Evolutionary conservation across 2,888 invertebrate genomes (phyloP).

Genomic region (Epirrhoe alternata): DNA sequence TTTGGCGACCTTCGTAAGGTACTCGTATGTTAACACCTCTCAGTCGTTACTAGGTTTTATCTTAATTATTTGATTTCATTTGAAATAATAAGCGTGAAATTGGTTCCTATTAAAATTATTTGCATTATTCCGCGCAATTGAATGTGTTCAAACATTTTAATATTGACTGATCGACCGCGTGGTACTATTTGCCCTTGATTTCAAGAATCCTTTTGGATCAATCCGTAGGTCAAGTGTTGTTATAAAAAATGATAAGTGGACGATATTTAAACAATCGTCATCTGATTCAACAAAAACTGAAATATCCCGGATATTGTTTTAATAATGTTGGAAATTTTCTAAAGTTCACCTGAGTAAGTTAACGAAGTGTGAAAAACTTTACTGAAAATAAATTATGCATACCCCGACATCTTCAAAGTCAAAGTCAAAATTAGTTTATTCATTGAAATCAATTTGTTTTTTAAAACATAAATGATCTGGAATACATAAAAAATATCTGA

Average conservation of each 20-base stretch:
- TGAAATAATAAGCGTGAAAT: slow-evolving; percentile 36
- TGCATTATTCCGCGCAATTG: slow-evolving; percentile 40
- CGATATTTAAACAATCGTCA: not conserved
- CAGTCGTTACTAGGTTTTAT: slow-evolving; percentile 6
- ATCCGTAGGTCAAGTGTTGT: not conserved
- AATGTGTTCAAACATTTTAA: slow-evolving; percentile 35
- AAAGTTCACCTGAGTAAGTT: too few species aligned
- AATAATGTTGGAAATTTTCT: not conserved
- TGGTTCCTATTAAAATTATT: slow-evolving; percentile 32
- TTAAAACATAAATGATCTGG: too few species aligned
- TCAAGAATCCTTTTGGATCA: slow-evolving; percentile 8
- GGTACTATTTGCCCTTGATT: slow-evolving; percentile 9
- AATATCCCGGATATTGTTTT: not conserved
- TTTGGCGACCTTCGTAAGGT: not conserved
- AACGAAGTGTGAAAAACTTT: too few species aligned
- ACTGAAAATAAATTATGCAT: too few species aligned
- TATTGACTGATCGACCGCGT: slow-evolving; percentile 39
- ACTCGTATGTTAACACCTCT: slow-evolving; percentile 4
- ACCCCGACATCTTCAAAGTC: too few species aligned
- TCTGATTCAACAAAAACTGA: not conserved
- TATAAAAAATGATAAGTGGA: not conserved
- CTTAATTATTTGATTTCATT: slow-evolving; percentile 29
- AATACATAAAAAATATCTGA: too few species aligned
- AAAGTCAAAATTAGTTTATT: too few species aligned
- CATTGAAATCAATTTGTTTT: too few species aligned